Base-by-base conservation (phyloP, 1,140 invertebrate genomes). In the Trichomalopsis sarcophagae region DNA sequence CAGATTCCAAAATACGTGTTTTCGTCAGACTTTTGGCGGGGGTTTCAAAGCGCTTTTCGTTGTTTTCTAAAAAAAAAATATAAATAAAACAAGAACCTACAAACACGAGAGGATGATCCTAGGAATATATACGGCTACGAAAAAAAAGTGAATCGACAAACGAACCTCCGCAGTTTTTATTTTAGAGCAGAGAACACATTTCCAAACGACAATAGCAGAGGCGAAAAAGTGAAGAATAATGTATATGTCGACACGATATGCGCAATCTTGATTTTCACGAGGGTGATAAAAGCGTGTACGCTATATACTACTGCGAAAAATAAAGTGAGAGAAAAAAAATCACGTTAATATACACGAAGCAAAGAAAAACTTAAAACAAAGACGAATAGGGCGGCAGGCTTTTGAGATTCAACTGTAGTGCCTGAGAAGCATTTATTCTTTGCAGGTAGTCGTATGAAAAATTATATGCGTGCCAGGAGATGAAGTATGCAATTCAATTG, bases 351-450 rank as follows among this genome's bases (percentile, higher is more conserved):
- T 27, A 23, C 10, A 76, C 6, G 44, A 69, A 79, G 27, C 30
- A 30, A 79, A 44, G 36, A 80, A 69, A 69, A 80, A 68, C 7
- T 10, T 27, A 73, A 73, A 73, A 30, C 7, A 27, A 82, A 47
- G 14, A 30, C 5, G 17, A 17, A 74, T 27, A 27, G 27, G 27
- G 27, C 21, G 47, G 50, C 50, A 9, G 21, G 47, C 50, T 55
- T 82, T 66, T 78, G n/a, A 79, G 30, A 79, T 80, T 82, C 76
- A 74, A 82, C 33, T 71, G 81, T 86, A 82, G 75, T 86, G 85
- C 85, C 81, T 83, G 62, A 83, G 33, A 82, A 77, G 80, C 84
- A 82, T 78, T 73, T 79, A 79, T 62, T 84, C 40, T 78, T 84
- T 74, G 69, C 80, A 40, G 30, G 36, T 84, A 84, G 66, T 36